Percentiles rank a stretch among this genome's conserved stretches.
phyloP scores from a whole-genome alignment of 2,888 invertebrate genomes.

The Epirrita christyi region DNA sequence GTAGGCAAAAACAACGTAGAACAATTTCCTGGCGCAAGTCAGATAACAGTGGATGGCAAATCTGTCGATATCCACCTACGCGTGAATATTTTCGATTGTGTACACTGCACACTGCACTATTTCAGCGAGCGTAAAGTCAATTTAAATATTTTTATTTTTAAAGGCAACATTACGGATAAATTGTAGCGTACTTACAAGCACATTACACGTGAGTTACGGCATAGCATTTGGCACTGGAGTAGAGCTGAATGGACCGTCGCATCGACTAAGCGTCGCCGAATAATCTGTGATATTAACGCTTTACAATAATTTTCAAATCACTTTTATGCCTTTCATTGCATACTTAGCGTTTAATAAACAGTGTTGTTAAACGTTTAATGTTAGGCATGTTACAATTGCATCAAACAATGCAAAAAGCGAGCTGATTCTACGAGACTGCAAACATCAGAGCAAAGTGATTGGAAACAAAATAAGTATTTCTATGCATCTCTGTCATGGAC shows the following conservation, averaged over 20 bases:
- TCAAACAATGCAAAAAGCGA: no score
- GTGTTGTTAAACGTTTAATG: not conserved
- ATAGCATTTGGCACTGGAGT: conserved; percentile 63
- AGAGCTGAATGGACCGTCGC: conserved; percentile 46
- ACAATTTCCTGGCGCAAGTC: not conserved
- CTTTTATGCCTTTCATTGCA: conserved; percentile 25
- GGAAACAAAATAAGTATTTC: no score
- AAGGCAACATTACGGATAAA: conserved; percentile 50
- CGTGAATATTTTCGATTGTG: conserved; percentile 25
- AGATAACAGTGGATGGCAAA: conserved; percentile 9
- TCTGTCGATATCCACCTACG: conserved; percentile 27
- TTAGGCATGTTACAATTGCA: no score
- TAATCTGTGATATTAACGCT: conserved; percentile 19
- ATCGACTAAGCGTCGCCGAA: conserved; percentile 42
- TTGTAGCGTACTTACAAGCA: conserved; percentile 43
- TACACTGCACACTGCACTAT: conserved; percentile 38
- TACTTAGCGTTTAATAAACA: conserved; percentile 2
- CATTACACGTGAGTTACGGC: conserved; percentile 63
- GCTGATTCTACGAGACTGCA: no score
- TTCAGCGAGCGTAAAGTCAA: conserved; percentile 28
- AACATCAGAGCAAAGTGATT: no score
- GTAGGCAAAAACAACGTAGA: not conserved
- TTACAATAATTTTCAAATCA: conserved; percentile 38
- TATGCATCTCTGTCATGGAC: no score
- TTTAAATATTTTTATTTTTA: conserved; percentile 41